Evolutionary conservation across 2,888 invertebrate genomes (phyloP), one percentile per base, ranked within the genome.

Genomic region (Hirtodrosophila duncani): DNA sequence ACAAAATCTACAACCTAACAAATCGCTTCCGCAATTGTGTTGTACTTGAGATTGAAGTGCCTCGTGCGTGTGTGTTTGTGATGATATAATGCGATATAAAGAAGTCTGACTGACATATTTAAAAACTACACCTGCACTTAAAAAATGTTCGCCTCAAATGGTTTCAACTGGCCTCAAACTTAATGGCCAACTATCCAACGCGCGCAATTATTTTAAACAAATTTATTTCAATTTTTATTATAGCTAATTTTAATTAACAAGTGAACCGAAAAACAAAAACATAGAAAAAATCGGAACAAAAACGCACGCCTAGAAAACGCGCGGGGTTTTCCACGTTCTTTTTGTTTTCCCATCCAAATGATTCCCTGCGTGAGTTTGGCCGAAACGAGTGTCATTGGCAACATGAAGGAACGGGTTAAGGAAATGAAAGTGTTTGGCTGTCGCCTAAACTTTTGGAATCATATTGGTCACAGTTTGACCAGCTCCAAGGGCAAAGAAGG

Each of bases 371-470:
- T 87, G 59, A 87, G 87, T 78, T 81, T 87, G 63, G 85, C 87
- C 66, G 88, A 88, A 79, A 88, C 88, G 83, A 87, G 87, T 85
- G 87, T 86, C 68, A 84, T 88, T 83, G 86, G 86, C 82, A 88
- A 87, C 80, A 88, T 88, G 88, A 88, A 88, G 85, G 88, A 88
- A 77, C 87, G 88, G 66, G 87, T 87, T 64, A 88, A 87, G 82
- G 88, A 88, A 82, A 88, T 88, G 88, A 88, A 88, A 82, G 87
- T 88, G 45, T 88, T 88, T 67, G 88, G 88, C 65, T 88, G 88
- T 69, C 87, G 88, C 66, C 86, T 88, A 75, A 88, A 88, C 74
- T 88, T 88, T 68, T 88, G 88, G 87, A 88, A 88, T 83, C 88
- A 88, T 79, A 86, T 88, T 58, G 86, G 87, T 66, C 85, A 85